phyloP scores from a whole-genome alignment of 2,113 vertebrate genomes.

The Tragelaphus strepsiceros region DNA sequence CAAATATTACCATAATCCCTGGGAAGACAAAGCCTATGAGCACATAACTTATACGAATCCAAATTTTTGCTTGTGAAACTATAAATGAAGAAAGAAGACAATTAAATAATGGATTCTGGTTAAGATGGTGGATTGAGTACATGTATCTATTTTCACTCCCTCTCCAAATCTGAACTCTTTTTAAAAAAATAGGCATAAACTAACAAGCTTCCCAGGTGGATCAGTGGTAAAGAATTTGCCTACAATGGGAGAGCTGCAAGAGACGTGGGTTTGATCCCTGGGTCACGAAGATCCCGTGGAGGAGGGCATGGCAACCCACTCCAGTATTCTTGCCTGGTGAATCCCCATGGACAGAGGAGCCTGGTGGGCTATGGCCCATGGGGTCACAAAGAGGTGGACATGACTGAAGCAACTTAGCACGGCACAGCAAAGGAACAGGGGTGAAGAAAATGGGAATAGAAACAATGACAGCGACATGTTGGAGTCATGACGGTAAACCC shows the following conservation, averaged over 20 bases:
- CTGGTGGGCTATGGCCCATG: accelerated
- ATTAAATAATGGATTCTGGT: neutral
- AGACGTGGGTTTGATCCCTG: neutral
- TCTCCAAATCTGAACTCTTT: neutral
- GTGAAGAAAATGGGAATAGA: neutral
- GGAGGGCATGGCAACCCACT: neutral
- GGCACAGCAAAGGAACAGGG: neutral
- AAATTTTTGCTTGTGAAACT: neutral
- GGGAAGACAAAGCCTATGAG: neutral
- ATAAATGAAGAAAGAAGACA: slow-evolving; percentile 16
- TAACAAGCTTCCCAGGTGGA: neutral
- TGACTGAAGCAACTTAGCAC: neutral
- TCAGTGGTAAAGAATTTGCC: neutral
- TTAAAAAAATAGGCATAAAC: neutral
- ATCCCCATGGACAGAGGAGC: neutral
- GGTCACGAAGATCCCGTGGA: neutral
- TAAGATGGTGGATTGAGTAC: neutral
- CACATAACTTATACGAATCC: neutral
- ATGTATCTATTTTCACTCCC: neutral
- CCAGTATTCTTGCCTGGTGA: neutral
- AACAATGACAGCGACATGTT: neutral
- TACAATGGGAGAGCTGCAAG: neutral
- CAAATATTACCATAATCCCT: neutral
- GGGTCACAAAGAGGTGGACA: neutral
- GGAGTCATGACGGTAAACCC: neutral